Percentiles rank a stretch among this genome's conserved stretches.
These are phyloP conservation scores for Patella vulgata DNA, from an alignment of 1,140 invertebrate genomes.

Conservation along the genomic window DNA sequence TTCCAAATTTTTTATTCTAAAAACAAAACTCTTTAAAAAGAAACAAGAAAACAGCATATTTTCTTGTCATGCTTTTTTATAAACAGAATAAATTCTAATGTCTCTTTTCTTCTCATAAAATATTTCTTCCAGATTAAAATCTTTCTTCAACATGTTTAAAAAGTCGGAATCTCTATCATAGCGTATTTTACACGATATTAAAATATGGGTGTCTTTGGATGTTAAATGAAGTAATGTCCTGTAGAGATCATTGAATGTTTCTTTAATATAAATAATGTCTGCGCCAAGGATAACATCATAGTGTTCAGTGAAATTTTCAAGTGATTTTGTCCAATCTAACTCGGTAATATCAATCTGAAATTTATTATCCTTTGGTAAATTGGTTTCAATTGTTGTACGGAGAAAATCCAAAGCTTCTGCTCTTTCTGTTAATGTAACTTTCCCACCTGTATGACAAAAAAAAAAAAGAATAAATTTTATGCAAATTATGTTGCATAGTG, in stretches of 20 bases:
- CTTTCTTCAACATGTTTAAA: slow-evolving; percentile 45
- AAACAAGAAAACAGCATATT: too few relatives aligned
- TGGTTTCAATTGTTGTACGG: slow-evolving; percentile 36
- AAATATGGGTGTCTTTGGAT: slow-evolving; percentile 39
- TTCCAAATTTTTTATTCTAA: too few relatives aligned
- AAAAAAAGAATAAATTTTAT: too few relatives aligned
- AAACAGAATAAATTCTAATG: slow-evolving; percentile 49
- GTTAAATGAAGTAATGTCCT: slow-evolving; percentile 52
- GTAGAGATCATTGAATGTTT: slow-evolving; percentile 56
- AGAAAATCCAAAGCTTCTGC: slow-evolving; percentile 46
- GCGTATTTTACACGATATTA: slow-evolving; percentile 59
- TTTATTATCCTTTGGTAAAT: slow-evolving; percentile 23
- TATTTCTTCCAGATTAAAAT: slow-evolving; percentile 49
- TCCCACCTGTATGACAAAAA: slow-evolving; percentile 41
- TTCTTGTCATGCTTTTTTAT: too few relatives aligned
- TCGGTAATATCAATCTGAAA: slow-evolving; percentile 31
- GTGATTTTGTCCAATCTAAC: slow-evolving; percentile 57
- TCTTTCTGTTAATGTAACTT: slow-evolving; percentile 58
- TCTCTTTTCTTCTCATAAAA: slow-evolving; percentile 45
- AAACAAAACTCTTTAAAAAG: too few relatives aligned
- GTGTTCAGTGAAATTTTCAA: slow-evolving; percentile 24
- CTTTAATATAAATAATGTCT: slow-evolving; percentile 65
- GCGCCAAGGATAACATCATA: slow-evolving; percentile 63
- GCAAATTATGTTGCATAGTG: too few relatives aligned
- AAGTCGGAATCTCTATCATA: slow-evolving; percentile 60